phyloP scores from a whole-genome alignment of 64 coral and sea anemone species.

The Montipora efflorescens region DNA sequence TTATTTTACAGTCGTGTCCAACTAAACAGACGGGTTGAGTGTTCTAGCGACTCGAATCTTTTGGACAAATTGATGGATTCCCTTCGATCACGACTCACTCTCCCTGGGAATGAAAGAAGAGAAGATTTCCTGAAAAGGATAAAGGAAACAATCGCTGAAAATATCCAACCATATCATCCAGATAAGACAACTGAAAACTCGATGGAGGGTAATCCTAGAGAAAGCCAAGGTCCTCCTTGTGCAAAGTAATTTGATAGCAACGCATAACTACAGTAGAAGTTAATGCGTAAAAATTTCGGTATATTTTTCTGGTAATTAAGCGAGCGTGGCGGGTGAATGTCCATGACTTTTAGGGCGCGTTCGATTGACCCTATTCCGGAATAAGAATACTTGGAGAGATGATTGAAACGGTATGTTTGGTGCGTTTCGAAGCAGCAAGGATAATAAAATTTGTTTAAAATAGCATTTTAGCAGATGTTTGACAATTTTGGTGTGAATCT shows the following conservation, averaged over 20 bases:
- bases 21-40: slow-evolving; percentile 10
- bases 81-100: not conserved
- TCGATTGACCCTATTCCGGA: too few species aligned
- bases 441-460: too few species aligned
- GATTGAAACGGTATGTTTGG: too few species aligned
- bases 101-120: not conserved
- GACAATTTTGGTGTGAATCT: too few species aligned
- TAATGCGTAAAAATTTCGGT: too few species aligned
- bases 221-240: not conserved
- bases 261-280: too few species aligned
- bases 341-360: too few species aligned
- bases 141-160: slow-evolving; percentile 16
- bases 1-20: slow-evolving; percentile 24
- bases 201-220: not conserved
- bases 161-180: not conserved
- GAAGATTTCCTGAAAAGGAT: slow-evolving; percentile 23
- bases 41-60: not conserved
- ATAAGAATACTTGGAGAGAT: too few species aligned
- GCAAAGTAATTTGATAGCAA: not conserved
- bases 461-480: too few species aligned
- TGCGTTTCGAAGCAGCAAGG: too few species aligned
- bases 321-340: too few species aligned
- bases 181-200: not conserved
- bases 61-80: slow-evolving; percentile 39
- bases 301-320: too few species aligned